Percentiles rank a stretch among this genome's conserved stretches.
Evolutionary conservation across 2,797 vertebrate species (phyloP).

Genomic region (Kryptopterus vitreolus): DNA sequence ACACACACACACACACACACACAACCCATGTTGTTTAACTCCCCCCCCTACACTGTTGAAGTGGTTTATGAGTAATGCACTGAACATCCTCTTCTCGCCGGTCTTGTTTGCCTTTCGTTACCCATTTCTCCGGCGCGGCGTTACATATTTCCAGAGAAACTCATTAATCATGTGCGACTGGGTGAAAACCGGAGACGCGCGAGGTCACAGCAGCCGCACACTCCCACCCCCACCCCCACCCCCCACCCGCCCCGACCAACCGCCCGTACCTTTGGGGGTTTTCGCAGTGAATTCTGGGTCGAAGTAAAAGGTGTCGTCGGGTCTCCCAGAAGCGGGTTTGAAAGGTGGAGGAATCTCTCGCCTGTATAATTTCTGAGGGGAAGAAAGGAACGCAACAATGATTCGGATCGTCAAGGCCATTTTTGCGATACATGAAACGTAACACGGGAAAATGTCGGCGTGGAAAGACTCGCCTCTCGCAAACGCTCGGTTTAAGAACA

Average conservation of each 20-base stretch:
- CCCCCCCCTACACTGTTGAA: background rate
- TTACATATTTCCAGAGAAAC: slow-evolving; percentile 11
- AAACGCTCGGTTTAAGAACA: too few species aligned
- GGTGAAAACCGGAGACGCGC: background rate
- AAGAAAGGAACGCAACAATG: background rate
- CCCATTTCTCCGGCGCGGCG: slow-evolving; percentile 21
- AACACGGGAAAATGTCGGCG: background rate
- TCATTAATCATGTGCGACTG: background rate
- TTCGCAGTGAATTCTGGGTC: slow-evolving; percentile 98
- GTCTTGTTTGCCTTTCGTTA: background rate
- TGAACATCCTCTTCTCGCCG: slow-evolving; percentile 13
- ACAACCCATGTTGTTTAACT: slow-evolving; percentile 23
- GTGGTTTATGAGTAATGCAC: slow-evolving; percentile 39
- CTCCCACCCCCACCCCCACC: too few species aligned
- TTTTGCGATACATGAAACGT: too few species aligned
- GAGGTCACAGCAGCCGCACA: too few species aligned
- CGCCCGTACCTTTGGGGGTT: slow-evolving; percentile 94
- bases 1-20: background rate
- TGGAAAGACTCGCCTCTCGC: too few species aligned
- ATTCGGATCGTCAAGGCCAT: too few species aligned
- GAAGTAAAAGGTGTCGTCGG: slow-evolving; percentile 97
- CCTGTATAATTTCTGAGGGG: slow-evolving; percentile 87
- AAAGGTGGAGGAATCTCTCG: slow-evolving; percentile 93
- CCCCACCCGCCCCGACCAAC: too few species aligned
- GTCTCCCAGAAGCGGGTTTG: slow-evolving; percentile 91